Base-by-base conservation (phyloP, 2,113 vertebrate genomes). In the Scopus umbretta region DNA sequence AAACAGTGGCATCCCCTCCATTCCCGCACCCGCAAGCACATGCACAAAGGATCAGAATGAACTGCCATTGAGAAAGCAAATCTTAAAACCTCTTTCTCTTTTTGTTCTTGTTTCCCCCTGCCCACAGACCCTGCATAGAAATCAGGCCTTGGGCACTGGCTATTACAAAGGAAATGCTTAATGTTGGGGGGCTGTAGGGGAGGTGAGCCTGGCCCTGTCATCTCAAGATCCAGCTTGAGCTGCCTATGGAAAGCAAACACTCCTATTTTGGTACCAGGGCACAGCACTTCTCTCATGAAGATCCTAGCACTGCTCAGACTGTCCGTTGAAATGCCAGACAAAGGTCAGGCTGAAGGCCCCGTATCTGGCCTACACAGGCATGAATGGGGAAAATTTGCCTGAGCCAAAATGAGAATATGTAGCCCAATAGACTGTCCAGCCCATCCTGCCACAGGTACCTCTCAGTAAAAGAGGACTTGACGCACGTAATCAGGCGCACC, bases 41-140 rank as follows among this genome's bases (percentile, higher is more conserved):
- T 0, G 2, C 88, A 92, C 36, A 76, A 82, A 85, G 75, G 82
- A 88, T 88, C 61, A 76, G 80, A 85, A 82, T 4, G 68, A 91
- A 36, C 87, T 62, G 71, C 67, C 66, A 36, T 23, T 58, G 45
- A 92, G 70, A 96, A 88, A 56, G 55, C 71, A 91, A 89, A 86
- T 59, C 53, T 79, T 78, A 76, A 85, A 88, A 85, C 63, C 68
- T 82, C 78, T 38, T 61, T 52, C 72, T 81, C 76, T 32, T 91
- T 86, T 66, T 88, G 59, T 80, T 87, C 80, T 72, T 32, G 18
- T 47, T 87, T 73, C 42, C 25, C 21, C 26, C 58, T 75, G 66
- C 49, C 66, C 56, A 16, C 68, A 93, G 67, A 87, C 29, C 18
- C 61, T 26, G 61, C 40, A 84, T 0, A 58, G 61, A 84, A 96